phyloP scores from a whole-genome alignment of 1,140 invertebrate genomes.

The Adelges cooleyi region DNA sequence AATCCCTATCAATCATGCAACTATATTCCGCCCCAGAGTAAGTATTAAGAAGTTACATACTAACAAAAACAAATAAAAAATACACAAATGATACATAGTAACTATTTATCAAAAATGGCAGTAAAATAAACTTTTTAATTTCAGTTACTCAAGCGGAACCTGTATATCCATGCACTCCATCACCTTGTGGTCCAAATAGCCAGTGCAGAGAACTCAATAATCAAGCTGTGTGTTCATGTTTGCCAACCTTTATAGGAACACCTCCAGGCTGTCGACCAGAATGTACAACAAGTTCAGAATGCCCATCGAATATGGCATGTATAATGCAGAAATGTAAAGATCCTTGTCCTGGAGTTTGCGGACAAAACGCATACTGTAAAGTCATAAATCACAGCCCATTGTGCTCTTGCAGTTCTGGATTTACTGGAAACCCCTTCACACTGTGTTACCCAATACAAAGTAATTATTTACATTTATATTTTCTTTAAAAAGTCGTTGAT shows the following conservation, averaged over 20 bases:
- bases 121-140: not conserved
- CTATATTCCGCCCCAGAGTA: slow-evolving; percentile 38
- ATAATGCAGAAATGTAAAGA: slow-evolving; percentile 43
- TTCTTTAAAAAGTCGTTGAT: not conserved
- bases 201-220: slow-evolving; percentile 37
- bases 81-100: not conserved
- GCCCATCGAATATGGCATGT: slow-evolving; percentile 41
- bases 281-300: slow-evolving; percentile 49
- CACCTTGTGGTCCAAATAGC: slow-evolving; percentile 42
- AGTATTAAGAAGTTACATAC: not conserved
- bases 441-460: slow-evolving; percentile 40
- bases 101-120: not conserved
- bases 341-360: slow-evolving; percentile 46
- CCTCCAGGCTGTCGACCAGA: slow-evolving; percentile 56
- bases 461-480: slow-evolving; percentile 35
- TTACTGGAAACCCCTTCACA: slow-evolving; percentile 46
- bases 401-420: slow-evolving; percentile 40
- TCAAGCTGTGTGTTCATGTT: slow-evolving; percentile 40
- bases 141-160: slow-evolving; percentile 23
- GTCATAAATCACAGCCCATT: slow-evolving; percentile 44
- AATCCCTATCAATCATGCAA: slow-evolving; percentile 48
- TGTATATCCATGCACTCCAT: slow-evolving; percentile 37
- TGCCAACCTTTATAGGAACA: slow-evolving; percentile 47
- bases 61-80: not conserved
- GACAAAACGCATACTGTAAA: slow-evolving; percentile 43